A percentile compares a stretch with the other conserved stretches of the same genome.
Conservation (phyloP, 2,888 invertebrate species). For the Sthenelais limicola region DNA sequence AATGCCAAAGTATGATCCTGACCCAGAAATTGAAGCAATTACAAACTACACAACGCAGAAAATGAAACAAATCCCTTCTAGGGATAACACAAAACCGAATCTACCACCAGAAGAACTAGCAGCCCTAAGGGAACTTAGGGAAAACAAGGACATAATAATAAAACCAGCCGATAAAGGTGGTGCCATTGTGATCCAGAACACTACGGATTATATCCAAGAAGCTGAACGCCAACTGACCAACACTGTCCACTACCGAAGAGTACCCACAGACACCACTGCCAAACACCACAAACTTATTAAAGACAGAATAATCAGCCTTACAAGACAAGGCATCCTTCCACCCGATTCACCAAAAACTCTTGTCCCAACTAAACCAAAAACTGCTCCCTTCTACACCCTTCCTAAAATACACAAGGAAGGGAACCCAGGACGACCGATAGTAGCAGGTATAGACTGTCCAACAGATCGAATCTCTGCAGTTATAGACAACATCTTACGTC, state of each 20-base stretch:
- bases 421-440: slow-evolving; percentile 11
- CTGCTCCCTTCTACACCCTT: not conserved
- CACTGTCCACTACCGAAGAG: not conserved
- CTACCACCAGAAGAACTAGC: not conserved
- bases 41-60: not conserved
- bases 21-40: not conserved
- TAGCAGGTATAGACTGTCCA: not conserved
- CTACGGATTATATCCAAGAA: not conserved
- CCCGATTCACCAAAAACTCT: too few species aligned
- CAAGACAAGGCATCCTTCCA: not conserved
- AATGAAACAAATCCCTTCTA: too few species aligned
- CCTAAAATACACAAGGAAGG: slow-evolving; percentile 4
- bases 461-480: not conserved
- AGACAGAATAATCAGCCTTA: not conserved
- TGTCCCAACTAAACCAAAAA: not conserved
- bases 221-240: not conserved
- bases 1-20: not conserved
- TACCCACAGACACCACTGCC: not conserved
- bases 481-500: not conserved
- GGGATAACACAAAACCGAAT: too few species aligned
- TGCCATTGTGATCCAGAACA: not conserved
- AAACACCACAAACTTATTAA: not conserved
- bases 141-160: not conserved
- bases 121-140: not conserved
- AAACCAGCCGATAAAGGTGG: slow-evolving; percentile 18